Base-by-base conservation (phyloP, 35 echinoderm and acorn worm genomes). In the Apostichopus californicus region DNA sequence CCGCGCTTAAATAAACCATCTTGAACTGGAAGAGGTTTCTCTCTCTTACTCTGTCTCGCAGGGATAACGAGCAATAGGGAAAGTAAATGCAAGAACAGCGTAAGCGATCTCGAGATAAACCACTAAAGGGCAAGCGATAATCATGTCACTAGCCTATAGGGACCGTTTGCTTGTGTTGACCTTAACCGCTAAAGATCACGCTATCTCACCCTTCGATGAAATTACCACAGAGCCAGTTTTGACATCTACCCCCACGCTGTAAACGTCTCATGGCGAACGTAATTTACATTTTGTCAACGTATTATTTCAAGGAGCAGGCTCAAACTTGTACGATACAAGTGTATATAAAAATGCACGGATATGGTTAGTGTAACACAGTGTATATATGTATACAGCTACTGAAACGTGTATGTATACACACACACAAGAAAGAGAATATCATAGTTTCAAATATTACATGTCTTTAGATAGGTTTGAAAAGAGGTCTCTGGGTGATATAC, bases 1-100 rank as follows among this genome's bases (percentile, higher is more conserved):
- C 24, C 71, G 10, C 81, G 57, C 21, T 66, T 89, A 89, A 89
- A 89, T 72, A 89, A 89, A 89, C 86, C 81, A 85, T 85, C 81
- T 85, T 85, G 81, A 85, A 85, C 81, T 59, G 81, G 15, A 52
- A 85, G 57, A 85, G 55, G 81, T 85, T 85, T 85, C 81, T 56
- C 81, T 59, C 55, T 13, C 34, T 46, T 28, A 1, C 26, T 28
- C 2, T 46, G 34, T 46, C 34, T 46, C 34, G 20, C 18, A 22
- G 56, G 58, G 81, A 59, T 46, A 85, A 85, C 57, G 57, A 60
- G 81, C 55, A 5, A 58, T 18, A 9, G 57, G 20, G 81, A 81
- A 55, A 81, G 56, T 58, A 75, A 46, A 85, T 55, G 14, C 9
- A 85, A 54, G 58, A 56, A 56, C 55, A 10, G 57, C 55, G 81